These are phyloP conservation scores for Salminus brasiliensis DNA, from an alignment of 2,113 vertebrate genomes.

Conservation along the genomic window DNA sequence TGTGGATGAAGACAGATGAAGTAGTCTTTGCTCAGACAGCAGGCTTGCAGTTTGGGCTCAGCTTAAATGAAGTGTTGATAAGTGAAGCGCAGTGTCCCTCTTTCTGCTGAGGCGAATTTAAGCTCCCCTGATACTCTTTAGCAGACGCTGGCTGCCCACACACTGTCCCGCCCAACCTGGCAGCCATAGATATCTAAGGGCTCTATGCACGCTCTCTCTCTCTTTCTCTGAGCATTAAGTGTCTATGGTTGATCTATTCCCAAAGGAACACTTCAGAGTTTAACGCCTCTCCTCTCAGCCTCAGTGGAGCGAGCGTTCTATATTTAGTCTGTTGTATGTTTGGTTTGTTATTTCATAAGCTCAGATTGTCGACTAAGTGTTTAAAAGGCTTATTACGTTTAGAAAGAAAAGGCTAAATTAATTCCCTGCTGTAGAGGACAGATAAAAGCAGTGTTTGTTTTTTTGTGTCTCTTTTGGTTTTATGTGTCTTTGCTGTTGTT, in stretches of 20 bases:
- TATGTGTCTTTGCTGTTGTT: neutral
- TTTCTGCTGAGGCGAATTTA: slow-evolving; percentile 17
- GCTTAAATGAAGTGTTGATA: slow-evolving; percentile 26
- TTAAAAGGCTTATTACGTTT: neutral
- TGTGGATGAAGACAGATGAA: neutral
- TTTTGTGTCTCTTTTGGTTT: neutral
- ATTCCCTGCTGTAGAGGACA: neutral
- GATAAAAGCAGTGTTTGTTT: neutral
- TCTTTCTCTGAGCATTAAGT: neutral
- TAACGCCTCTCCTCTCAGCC: neutral
- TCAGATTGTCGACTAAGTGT: neutral
- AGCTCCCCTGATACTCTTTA: slow-evolving; percentile 9
- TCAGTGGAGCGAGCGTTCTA: neutral
- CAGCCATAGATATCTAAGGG: slow-evolving; percentile 3
- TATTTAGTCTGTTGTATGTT: neutral
- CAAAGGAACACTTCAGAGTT: neutral
- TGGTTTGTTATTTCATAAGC: neutral
- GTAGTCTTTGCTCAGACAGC: slow-evolving; percentile 1
- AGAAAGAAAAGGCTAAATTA: neutral
- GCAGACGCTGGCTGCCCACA: slow-evolving; percentile 18
- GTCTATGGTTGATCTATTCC: slow-evolving; percentile 6
- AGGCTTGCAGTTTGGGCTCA: neutral
- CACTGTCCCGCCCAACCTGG: slow-evolving; percentile 12
- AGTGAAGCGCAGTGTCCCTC: neutral
- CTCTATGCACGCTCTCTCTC: neutral